These are phyloP conservation scores for Drosophila micromelanica DNA, from an alignment of 1,140 invertebrate genomes.

Conservation along the genomic window DNA sequence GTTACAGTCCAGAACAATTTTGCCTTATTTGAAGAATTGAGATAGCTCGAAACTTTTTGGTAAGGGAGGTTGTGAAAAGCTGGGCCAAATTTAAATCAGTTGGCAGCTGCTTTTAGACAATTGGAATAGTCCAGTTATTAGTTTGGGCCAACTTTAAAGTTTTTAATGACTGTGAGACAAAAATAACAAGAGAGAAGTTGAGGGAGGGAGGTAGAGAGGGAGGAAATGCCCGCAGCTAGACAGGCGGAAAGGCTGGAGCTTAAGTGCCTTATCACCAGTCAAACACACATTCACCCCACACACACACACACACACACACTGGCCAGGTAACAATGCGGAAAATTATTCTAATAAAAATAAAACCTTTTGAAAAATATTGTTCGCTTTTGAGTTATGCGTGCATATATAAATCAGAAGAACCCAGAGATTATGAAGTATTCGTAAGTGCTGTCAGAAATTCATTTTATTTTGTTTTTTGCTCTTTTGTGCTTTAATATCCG, in stretches of 20 bases:
- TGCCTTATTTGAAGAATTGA: too few species aligned
- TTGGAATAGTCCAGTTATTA: constrained; percentile 32
- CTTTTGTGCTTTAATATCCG: constrained; percentile 69
- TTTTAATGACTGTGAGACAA: constrained; percentile 6
- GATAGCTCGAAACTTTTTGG: neutral
- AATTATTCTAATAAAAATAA: constrained; percentile 20
- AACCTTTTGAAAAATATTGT: neutral
- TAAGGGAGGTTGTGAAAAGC: neutral
- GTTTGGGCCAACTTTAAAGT: constrained; percentile 24
- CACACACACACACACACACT: constrained; percentile 9
- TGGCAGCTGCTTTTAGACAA: constrained; percentile 28
- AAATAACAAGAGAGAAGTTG: neutral
- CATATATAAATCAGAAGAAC: constrained; percentile 37
- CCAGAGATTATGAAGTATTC: constrained; percentile 42
- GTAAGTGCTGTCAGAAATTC: constrained; percentile 49
- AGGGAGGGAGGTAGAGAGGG: too few species aligned
- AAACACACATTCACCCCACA: constrained; percentile 27
- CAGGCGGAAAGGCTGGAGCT: constrained; percentile 5
- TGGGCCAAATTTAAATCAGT: neutral
- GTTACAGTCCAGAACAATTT: too few species aligned
- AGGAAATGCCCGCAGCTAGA: neutral
- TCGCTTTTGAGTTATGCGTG: constrained; percentile 35
- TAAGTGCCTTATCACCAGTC: constrained; percentile 62
- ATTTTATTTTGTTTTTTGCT: constrained; percentile 29
- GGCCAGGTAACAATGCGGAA: constrained; percentile 18